Evolutionary conservation across 2,888 invertebrate species (phyloP).

Genomic region (Drosophila anomalata): DNA sequence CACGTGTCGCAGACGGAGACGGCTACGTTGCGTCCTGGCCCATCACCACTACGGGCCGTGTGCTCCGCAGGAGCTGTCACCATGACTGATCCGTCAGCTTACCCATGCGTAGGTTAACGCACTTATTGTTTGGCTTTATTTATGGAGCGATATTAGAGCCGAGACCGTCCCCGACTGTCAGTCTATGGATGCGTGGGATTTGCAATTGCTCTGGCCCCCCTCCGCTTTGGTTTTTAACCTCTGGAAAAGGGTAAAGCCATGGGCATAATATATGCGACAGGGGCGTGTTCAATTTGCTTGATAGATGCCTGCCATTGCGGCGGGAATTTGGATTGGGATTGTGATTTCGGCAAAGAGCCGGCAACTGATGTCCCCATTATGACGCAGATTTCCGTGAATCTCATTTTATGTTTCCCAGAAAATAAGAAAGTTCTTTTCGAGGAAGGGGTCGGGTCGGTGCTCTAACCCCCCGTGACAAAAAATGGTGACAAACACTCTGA

Average conservation of each 20-base stretch:
- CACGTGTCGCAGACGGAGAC: constrained; percentile 53
- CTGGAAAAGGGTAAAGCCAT: constrained; percentile 45
- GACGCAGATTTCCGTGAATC: constrained; percentile 40
- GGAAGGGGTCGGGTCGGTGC: constrained; percentile 9
- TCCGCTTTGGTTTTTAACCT: neutral
- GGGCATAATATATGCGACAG: constrained; percentile 46
- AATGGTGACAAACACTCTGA: constrained; percentile 30
- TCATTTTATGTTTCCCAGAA: constrained; percentile 20
- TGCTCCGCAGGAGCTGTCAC: constrained; percentile 55
- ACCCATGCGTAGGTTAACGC: constrained; percentile 48
- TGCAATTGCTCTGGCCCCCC: constrained; percentile 37
- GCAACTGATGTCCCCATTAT: constrained; percentile 55
- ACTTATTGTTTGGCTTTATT: constrained; percentile 63
- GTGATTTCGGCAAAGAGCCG: constrained; percentile 36
- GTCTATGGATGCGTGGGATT: constrained; percentile 45
- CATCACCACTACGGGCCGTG: constrained; percentile 49
- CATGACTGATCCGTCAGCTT: constrained; percentile 64
- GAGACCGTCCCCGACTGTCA: constrained; percentile 35
- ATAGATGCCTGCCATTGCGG: constrained; percentile 64
- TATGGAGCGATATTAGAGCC: constrained; percentile 59
- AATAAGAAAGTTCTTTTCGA: constrained; percentile 4
- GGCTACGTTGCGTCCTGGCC: constrained; percentile 40
- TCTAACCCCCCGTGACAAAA: constrained; percentile 6
- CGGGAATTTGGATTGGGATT: constrained; percentile 28
- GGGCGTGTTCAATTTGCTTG: constrained; percentile 71